phyloP scores from a whole-genome alignment of 2,797 vertebrate genomes.

The Varecia variegata region DNA sequence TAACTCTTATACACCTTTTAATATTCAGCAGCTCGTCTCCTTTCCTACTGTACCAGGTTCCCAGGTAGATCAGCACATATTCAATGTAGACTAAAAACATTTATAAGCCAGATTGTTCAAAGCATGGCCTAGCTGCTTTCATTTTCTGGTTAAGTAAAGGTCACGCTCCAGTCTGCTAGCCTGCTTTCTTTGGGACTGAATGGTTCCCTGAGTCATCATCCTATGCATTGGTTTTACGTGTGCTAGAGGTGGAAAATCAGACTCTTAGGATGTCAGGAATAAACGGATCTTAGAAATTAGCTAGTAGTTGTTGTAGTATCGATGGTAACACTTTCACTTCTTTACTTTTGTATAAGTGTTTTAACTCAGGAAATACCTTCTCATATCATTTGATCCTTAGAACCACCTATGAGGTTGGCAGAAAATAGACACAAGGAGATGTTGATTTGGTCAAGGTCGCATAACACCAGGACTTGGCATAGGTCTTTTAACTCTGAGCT shows the following conservation, averaged over 20 bases:
- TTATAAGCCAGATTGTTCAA: neutral
- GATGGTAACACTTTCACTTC: neutral
- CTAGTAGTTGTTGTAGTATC: neutral
- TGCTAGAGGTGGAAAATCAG: neutral
- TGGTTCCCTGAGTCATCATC: neutral
- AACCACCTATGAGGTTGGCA: neutral
- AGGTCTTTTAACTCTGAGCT: neutral
- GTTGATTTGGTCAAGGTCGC: neutral
- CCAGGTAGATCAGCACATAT: neutral
- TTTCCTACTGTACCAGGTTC: neutral
- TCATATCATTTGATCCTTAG: neutral
- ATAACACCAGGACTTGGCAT: neutral
- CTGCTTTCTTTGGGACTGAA: neutral
- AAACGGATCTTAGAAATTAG: neutral
- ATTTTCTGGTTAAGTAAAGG: neutral
- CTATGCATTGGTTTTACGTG: neutral
- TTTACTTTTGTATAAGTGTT: neutral
- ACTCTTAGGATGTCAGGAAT: neutral
- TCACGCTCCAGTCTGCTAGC: neutral
- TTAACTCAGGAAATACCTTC: neutral
- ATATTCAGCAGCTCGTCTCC: neutral
- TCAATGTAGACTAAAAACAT: neutral
- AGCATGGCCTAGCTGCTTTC: neutral
- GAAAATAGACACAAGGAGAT: neutral
- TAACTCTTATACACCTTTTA: slow-evolving; percentile 16